These are phyloP conservation scores for Muntiacus reevesi DNA, from an alignment of 2,113 vertebrate species.

Conservation along the genomic window DNA sequence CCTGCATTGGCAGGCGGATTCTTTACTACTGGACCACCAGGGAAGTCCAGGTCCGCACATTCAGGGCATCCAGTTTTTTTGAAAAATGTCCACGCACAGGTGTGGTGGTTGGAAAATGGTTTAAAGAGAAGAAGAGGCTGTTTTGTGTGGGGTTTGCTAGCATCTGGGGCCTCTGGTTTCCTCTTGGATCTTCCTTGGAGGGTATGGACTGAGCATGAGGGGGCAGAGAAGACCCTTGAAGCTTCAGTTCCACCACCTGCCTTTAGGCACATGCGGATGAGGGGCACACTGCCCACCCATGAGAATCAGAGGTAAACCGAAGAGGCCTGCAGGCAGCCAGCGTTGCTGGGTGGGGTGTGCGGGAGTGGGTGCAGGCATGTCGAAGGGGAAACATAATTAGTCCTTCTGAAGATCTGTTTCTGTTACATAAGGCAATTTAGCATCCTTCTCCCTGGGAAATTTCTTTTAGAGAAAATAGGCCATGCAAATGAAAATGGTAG, in stretches of 20 bases:
- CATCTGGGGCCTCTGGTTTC: not conserved
- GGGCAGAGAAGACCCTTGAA: not conserved
- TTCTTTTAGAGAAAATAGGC: constrained; percentile 41
- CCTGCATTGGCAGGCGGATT: not conserved
- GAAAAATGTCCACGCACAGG: not conserved
- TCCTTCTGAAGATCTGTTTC: constrained; percentile 1
- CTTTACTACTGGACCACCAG: not conserved
- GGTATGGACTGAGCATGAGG: too few relatives aligned
- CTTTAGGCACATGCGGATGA: fast-evolving
- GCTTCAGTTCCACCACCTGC: not conserved
- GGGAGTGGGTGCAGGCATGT: not conserved
- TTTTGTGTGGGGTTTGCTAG: not conserved
- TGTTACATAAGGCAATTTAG: constrained; percentile 25
- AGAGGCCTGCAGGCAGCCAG: not conserved
- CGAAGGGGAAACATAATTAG: not conserved
- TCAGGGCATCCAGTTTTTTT: not conserved
- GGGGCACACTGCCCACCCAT: fast-evolving
- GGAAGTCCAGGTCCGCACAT: not conserved
- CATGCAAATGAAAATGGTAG: not conserved
- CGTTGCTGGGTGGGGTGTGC: fast-evolving
- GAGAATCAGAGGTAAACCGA: not conserved
- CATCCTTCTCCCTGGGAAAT: not conserved
- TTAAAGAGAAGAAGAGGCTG: not conserved
- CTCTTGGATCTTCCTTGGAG: not conserved
- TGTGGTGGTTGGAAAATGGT: not conserved